A percentile compares a stretch with the other conserved stretches of the same genome.
phyloP scores from a whole-genome alignment of 2,888 invertebrate genomes.

The Furcula furcula region DNA sequence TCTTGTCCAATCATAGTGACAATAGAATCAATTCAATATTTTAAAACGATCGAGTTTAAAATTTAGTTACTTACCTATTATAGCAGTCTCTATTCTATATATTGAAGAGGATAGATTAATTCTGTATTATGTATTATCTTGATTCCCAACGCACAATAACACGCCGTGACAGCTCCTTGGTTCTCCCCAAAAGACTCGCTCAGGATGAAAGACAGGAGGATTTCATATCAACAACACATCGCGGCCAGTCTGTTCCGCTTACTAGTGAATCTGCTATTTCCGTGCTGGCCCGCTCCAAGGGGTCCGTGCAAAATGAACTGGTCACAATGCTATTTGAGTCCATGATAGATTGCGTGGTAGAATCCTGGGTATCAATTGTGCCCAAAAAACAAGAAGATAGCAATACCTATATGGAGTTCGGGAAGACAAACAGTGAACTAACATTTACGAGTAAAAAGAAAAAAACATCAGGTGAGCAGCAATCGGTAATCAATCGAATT shows the following conservation, averaged over 20 bases:
- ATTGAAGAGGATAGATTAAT: no score
- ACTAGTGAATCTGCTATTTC: conserved; percentile 40
- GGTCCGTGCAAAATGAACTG: conserved; percentile 56
- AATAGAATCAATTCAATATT: no score
- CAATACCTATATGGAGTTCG: conserved; percentile 28
- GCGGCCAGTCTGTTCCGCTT: conserved; percentile 32
- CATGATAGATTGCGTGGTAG: conserved; percentile 60
- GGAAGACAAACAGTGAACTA: conserved; percentile 46
- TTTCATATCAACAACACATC: conserved; percentile 32
- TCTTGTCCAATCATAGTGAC: no score
- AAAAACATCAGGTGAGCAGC: conserved; percentile 35
- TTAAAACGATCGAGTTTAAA: no score
- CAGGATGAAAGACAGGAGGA: conserved; percentile 24
- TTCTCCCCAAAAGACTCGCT: conserved; percentile 26
- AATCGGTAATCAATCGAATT: no score
- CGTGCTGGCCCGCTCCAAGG: conserved; percentile 33
- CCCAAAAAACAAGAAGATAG: conserved; percentile 39
- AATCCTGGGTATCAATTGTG: conserved; percentile 58
- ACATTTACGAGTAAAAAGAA: conserved; percentile 48
- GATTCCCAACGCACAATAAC: conserved; percentile 62
- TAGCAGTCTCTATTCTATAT: no score
- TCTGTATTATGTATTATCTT: conserved; percentile 65
- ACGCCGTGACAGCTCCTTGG: conserved; percentile 64
- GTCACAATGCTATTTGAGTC: conserved; percentile 62
- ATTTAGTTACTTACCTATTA: no score